These are phyloP conservation scores for Apantesis nais DNA, from an alignment of 2,888 invertebrate genomes.

Conservation along the genomic window DNA sequence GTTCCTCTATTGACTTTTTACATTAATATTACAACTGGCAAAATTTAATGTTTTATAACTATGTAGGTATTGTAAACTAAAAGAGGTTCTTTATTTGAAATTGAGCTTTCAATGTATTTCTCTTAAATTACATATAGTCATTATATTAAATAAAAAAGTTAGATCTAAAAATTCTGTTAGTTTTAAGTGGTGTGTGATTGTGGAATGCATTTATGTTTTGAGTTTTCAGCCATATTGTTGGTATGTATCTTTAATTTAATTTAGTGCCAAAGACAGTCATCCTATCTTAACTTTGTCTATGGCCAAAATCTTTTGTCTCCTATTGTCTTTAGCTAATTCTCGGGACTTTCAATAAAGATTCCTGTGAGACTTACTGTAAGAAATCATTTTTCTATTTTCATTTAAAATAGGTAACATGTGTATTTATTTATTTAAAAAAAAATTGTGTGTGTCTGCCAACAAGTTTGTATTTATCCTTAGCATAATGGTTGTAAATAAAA, in stretches of 20 bases:
- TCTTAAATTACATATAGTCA: neutral
- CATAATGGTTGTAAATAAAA: conserved; percentile 57
- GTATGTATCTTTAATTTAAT: conserved; percentile 20
- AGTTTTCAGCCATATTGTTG: conserved; percentile 26
- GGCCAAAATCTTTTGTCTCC: conserved; percentile 12
- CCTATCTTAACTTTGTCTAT: neutral
- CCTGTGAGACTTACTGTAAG: neutral
- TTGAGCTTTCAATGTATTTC: neutral
- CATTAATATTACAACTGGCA: neutral
- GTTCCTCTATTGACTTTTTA: neutral
- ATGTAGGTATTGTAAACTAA: no score
- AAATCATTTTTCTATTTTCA: neutral
- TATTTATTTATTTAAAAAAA: neutral
- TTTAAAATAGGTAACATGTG: neutral
- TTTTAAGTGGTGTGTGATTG: conserved; percentile 24
- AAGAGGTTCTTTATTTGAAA: neutral
- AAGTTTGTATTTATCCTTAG: conserved; percentile 23
- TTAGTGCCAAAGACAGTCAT: conserved; percentile 29
- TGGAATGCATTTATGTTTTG: conserved; percentile 29
- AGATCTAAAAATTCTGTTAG: conserved; percentile 1
- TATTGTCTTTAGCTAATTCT: neutral
- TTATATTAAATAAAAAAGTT: neutral
- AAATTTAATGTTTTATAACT: neutral
- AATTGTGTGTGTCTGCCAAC: conserved; percentile 29
- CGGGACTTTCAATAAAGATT: neutral